Base-by-base conservation (phyloP, 2,888 invertebrate genomes). In the Lampropteryx suffumata region DNA sequence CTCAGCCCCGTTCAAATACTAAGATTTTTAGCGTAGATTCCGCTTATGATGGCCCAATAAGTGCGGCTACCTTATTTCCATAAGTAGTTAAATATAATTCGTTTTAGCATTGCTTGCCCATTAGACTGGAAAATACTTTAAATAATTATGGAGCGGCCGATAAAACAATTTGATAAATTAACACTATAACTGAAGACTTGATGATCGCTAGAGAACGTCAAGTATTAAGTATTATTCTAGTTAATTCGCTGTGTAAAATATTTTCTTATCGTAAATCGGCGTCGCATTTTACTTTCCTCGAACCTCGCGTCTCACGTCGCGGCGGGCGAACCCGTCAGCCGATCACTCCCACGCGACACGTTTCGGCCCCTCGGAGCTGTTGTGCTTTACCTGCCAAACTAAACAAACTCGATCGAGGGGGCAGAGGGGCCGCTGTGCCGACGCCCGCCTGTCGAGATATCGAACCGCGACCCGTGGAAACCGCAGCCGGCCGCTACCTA, bases 311-410 rank as follows among this genome's bases (percentile, higher is more conserved):
- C n/a, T n/a, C n/a, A n/a, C n/a, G n/a, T n/a, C n/a, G n/a, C n/a
- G n/a, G n/a, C n/a, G n/a, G n/a, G n/a, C n/a, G 73, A 17, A 17
- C 17, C 17, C 3, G 4, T 76, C 67, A 73, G 69, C 67, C 66
- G 69, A 60, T 55, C 55, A 60, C 60, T 51, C 53, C 50, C 55
- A 53, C 64, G 65, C 56, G 34, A 40, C 26, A 21, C 14, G 58
- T 61, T 65, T 60, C 57, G 60, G 58, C 63, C 73, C 71, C 72
- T 69, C 42, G 35, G 43, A 30, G 46, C 65, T 70, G 70, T 73
- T 75, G 79, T 74, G 76, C 76, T 77, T 79, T 82, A 84, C 83
- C 84, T 84, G 83, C 78, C 81, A 78, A 82, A 80, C 76, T 77
- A 80, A 80, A 81, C 79, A 79, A 75, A 74, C 73, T 71, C 68